Base-by-base conservation (phyloP, 2,888 invertebrate genomes). In the Eulithis prunata region DNA sequence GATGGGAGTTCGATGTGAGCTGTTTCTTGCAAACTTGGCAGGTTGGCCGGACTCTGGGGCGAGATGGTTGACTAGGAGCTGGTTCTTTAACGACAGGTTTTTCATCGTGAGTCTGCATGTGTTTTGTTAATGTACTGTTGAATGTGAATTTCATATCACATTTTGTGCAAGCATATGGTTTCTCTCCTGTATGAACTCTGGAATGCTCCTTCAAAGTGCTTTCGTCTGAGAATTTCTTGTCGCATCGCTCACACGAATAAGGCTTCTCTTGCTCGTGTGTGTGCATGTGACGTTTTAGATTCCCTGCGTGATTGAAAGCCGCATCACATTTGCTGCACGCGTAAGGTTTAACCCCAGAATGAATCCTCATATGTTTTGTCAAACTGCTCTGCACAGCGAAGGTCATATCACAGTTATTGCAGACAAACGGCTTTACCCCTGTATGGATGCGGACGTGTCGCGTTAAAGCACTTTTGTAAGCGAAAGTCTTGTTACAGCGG, bases 271-370 rank as follows among this genome's bases (percentile, higher is more conserved):
- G 12, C 0, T 28, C 32, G 43, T 59, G 59, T 8, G 59, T 59
- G 32, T 59, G 59, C 52, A 52, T 32, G 13, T 59, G 59, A 13
- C 59, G 28, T 32, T 59, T 59, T 0, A 59, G 43, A 10, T 59
- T 59, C 6, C 59, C 59, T 8, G 59, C 59, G 32, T 59, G 59
- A 43, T 59, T 59, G 52, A 59, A 59, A 4, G 59, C 59, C 2
- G 59, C 59, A 13, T 13, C 45, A 11, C 59, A 59, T n/a, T 28
- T 38, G 11, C 28, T 38, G 32, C 59, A 59, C 4, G 59, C 59
- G 14, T 14, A 59, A 0, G 59, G 59, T 13, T 53, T 52, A 0
- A 21, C 43, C 4, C 45, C 57, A 2, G 57, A 14, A 13, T 57
- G 52, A 4, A 38, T 36, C 7, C 52, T 11, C 62, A 21, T 21